phyloP scores from a whole-genome alignment of 2,888 invertebrate species.

The Leucoptera coffeella region DNA sequence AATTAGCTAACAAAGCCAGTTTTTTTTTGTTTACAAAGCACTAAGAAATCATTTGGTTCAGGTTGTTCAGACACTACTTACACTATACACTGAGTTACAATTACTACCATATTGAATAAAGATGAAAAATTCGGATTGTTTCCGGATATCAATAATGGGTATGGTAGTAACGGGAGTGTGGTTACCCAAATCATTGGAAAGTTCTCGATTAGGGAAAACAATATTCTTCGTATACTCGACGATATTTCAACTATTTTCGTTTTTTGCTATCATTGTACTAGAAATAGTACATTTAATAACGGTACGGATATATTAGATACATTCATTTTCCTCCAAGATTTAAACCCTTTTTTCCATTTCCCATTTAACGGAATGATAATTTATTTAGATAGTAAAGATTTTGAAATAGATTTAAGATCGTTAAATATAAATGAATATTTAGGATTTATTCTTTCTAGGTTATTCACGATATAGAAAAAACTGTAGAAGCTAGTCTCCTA shows the following conservation, averaged over 20 bases:
- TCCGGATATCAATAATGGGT: constrained; percentile 1
- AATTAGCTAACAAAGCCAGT: too few relatives aligned
- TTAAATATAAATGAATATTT: too few relatives aligned
- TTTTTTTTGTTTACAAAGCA: too few relatives aligned
- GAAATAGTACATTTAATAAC: not conserved
- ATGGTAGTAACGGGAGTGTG: constrained; percentile 3
- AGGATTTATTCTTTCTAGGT: constrained; percentile 5
- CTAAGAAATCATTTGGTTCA: too few relatives aligned
- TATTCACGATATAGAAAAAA: constrained; percentile 6
- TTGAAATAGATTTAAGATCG: too few relatives aligned
- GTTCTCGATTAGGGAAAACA: not conserved
- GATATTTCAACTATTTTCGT: constrained; percentile 1
- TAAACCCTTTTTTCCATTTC: too few relatives aligned
- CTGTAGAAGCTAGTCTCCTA: constrained; percentile 6
- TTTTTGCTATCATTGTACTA: constrained; percentile 1
- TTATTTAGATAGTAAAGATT: too few relatives aligned
- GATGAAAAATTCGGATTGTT: constrained; percentile 3
- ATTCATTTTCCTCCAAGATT: too few relatives aligned
- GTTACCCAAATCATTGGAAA: constrained; percentile 2
- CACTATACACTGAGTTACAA: too few relatives aligned
- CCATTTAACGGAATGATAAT: too few relatives aligned
- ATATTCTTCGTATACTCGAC: constrained; percentile 1
- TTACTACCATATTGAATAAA: not conserved
- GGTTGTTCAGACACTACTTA: too few relatives aligned
- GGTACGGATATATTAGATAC: too few relatives aligned